These are phyloP conservation scores for Pachydiplax longipennis DNA, from an alignment of 2,888 invertebrate species.

Conservation along the genomic window DNA sequence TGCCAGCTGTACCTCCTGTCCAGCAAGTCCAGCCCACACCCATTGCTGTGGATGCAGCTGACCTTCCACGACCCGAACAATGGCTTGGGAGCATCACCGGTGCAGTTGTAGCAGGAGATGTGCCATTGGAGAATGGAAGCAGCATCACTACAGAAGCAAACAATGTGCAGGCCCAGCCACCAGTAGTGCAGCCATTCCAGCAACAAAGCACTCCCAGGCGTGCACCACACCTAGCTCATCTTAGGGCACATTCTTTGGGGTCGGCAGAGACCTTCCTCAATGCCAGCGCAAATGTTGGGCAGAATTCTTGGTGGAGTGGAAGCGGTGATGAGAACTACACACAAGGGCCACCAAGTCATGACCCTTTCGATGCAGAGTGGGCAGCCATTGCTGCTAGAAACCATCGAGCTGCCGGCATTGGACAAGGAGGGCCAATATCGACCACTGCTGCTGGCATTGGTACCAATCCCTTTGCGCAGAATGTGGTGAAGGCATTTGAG, in stretches of 20 bases:
- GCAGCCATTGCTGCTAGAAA: constrained; percentile 68
- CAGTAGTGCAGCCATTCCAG: constrained; percentile 12
- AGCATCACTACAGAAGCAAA: constrained; percentile 47
- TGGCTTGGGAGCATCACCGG: constrained; percentile 80
- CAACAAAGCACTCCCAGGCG: constrained; percentile 58
- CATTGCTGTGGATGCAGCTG: constrained; percentile 47
- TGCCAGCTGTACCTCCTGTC: constrained; percentile 52
- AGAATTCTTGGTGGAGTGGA: constrained; percentile 10
- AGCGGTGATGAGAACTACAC: constrained; percentile 4
- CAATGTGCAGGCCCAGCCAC: neutral
- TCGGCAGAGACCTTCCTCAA: constrained; percentile 58
- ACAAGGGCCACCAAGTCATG: constrained; percentile 55
- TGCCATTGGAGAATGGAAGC: constrained; percentile 59
- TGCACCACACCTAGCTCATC: constrained; percentile 62
- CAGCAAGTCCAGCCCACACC: constrained; percentile 52
- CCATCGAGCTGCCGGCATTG: constrained; percentile 48
- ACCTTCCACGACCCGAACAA: constrained; percentile 80
- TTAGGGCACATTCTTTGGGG: constrained; percentile 66
- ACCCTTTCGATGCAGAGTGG: constrained; percentile 89
- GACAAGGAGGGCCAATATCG: constrained; percentile 55
- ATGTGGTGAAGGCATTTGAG: constrained; percentile 67
- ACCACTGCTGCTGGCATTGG: constrained; percentile 57
- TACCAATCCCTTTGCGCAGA: constrained; percentile 69
- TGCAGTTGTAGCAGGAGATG: constrained; percentile 54
- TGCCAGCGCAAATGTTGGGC: constrained; percentile 29